Base-by-base conservation (phyloP, 2,888 invertebrate species). In the Latheticus oryzae region DNA sequence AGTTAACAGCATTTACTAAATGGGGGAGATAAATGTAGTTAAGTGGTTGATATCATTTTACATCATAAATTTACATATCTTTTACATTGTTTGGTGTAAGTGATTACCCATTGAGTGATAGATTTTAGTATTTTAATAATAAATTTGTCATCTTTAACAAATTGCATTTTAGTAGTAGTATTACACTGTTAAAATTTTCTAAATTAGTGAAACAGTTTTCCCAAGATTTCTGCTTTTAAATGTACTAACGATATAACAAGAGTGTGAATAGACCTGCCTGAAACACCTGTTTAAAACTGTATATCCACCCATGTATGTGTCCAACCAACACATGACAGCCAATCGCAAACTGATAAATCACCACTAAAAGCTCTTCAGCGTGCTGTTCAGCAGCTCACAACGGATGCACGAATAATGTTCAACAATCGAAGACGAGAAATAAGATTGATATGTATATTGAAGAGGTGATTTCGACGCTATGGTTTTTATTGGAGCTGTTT, bases 21-120 rank as follows among this genome's bases (percentile, higher is more conserved):
- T 68, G 69, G 69, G 68, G 69, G 68, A 72, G 72, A 74, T 74
- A 72, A 75, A 75, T 74, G 74, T 74, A 70, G 73, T 74, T 75
- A 76, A 76, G 76, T 75, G 76, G 73, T 68, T 73, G 72, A 74
- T 76, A 77, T 77, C 75, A 74, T 75, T 76, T 76, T 75, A 76
- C 77, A 70, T 68, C 69, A 69, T 70, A 72, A 73, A 75, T 75
- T 69, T 73, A 72, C 72, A 74, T 71, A 71, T 64, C 67, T 62
- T 63, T 59, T 65, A 67, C 65, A 74, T 75, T 74, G 75, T 74
- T 73, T 68, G 65, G 64, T 45, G 37, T 60, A 72, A 73, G 72
- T 67, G 70, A 70, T 72, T n/a, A 9, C 17, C n/a, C n/a, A n/a
- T n/a, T n/a, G n/a, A n/a, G n/a, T n/a, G n/a, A n/a, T n/a, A n/a